Conservation (phyloP, 2,888 invertebrate genomes). For the Ephialtes manifestator region DNA sequence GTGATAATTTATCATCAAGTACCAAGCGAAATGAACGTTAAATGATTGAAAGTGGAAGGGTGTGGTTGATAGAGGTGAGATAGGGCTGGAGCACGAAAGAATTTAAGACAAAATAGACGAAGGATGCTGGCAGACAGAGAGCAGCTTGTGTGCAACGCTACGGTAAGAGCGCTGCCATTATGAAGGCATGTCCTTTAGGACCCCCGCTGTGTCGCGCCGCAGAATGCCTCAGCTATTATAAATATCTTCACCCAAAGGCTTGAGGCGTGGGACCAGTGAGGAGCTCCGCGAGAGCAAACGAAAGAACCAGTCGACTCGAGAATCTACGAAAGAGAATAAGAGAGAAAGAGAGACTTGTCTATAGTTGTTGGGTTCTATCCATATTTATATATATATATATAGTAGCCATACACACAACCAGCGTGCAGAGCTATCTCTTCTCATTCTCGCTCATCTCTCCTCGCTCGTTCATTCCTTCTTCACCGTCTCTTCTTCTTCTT, state of each 20-base stretch:
- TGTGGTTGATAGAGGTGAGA: constrained; percentile 41
- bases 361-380: constrained; percentile 32
- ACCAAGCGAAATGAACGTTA: constrained; percentile 2
- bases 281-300: constrained; percentile 44
- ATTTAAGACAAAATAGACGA: constrained; percentile 38
- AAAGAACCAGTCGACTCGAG: constrained; percentile 33
- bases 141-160: background rate
- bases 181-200: constrained; percentile 81
- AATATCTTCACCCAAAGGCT: constrained; percentile 80
- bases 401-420: constrained; percentile 19
- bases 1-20: background rate
- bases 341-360: constrained; percentile 57
- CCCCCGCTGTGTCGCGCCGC: constrained; percentile 80
- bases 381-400: constrained; percentile 6
- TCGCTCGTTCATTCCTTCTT: constrained; percentile 25
- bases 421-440: constrained; percentile 38
- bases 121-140: constrained; percentile 26
- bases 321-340: constrained; percentile 8
- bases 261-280: constrained; percentile 79
- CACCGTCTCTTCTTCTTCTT: constrained; percentile 43
- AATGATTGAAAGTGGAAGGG: background rate
- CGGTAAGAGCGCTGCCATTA: constrained; percentile 72
- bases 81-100: constrained; percentile 26
- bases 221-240: constrained; percentile 82
- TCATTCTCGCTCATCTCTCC: constrained; percentile 47